Conservation (phyloP, 2,113 vertebrate genomes). For the Boulengerochromis microlepis region DNA sequence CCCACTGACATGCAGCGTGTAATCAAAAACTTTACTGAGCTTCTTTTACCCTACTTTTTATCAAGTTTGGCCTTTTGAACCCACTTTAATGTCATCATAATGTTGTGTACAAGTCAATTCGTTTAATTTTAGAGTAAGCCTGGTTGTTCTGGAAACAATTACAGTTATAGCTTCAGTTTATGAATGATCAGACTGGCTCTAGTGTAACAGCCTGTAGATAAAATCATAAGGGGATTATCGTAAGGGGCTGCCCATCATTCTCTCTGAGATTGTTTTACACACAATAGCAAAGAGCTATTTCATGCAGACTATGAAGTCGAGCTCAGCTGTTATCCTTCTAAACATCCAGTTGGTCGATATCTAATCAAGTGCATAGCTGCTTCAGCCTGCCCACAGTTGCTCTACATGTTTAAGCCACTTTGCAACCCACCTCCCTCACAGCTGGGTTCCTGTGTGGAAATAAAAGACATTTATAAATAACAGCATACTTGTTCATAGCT, state of each 20-base stretch:
- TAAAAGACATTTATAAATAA: background rate
- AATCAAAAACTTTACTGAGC: background rate
- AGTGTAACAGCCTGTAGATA: background rate
- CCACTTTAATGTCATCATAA: background rate
- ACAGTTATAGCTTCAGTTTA: background rate
- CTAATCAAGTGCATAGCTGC: background rate
- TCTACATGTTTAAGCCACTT: background rate
- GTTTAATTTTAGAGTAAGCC: background rate
- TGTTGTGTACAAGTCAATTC: background rate
- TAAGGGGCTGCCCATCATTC: background rate
- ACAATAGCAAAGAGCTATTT: background rate
- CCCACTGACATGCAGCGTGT: background rate
- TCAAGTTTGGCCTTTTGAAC: background rate
- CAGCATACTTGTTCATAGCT: fast-evolving
- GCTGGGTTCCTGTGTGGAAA: background rate
- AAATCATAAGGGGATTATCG: background rate
- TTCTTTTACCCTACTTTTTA: background rate
- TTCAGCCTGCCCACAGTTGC: background rate
- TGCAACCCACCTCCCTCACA: background rate
- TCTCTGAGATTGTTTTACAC: background rate
- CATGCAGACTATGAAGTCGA: background rate
- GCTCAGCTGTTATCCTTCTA: background rate
- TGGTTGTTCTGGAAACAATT: background rate
- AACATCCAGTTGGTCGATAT: background rate
- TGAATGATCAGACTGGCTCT: background rate